phyloP scores from a whole-genome alignment of 30 jellyfish, hydroid and myxozoan genomes.

The Morbakka virulenta region DNA sequence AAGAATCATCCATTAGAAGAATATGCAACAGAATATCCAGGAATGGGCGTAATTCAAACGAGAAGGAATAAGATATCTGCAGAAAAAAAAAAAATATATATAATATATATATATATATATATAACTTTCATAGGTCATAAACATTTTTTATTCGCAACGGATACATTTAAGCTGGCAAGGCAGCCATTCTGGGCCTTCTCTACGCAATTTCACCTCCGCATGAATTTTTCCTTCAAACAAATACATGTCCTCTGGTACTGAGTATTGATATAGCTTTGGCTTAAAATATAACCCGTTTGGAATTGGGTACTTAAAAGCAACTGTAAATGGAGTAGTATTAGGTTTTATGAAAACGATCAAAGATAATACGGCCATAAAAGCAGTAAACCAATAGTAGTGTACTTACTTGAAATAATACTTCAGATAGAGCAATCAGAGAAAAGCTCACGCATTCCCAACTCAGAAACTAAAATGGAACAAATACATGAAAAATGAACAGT shows the following conservation, averaged over 20 bases:
- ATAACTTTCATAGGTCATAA: too few relatives aligned
- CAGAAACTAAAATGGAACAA: conserved; percentile 64
- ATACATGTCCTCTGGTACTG: too few relatives aligned
- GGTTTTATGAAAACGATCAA: too few relatives aligned
- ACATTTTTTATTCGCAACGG: not conserved
- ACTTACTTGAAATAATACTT: conserved; percentile 87
- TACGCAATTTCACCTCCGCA: too few relatives aligned
- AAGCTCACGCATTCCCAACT: conserved; percentile 98
- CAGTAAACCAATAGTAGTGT: not conserved
- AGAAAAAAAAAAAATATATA: not conserved
- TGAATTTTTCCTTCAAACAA: too few relatives aligned
- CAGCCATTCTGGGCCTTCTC: too few relatives aligned
- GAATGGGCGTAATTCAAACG: conserved; percentile 91
- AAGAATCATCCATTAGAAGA: conserved; percentile 89
- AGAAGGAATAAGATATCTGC: conserved; percentile 92
- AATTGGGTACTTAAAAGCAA: too few relatives aligned
- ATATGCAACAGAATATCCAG: conserved; percentile 85
- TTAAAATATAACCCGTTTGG: too few relatives aligned
- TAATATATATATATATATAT: not conserved
- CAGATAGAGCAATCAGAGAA: conserved; percentile 90
- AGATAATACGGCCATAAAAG: not conserved
- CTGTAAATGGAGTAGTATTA: too few relatives aligned
- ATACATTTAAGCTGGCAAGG: too few relatives aligned
- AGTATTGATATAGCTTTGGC: too few relatives aligned
- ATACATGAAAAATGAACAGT: not conserved